Evolutionary conservation across 2,888 invertebrate genomes (phyloP).

Genomic region (Drosophila ochracea): DNA sequence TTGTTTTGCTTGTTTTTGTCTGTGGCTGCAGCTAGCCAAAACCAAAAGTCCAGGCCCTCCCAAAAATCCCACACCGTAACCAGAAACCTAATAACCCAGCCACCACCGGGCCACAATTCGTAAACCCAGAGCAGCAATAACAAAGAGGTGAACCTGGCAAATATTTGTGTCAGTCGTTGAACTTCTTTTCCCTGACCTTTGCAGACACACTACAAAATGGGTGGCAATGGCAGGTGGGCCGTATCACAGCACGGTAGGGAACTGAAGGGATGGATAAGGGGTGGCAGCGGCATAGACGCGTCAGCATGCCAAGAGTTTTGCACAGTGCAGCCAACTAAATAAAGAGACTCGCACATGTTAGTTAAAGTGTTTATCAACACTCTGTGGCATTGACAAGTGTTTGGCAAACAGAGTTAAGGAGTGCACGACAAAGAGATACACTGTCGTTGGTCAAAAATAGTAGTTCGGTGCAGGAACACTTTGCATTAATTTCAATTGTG

Average conservation of each 20-base stretch:
- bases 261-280: not conserved
- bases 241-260: not conserved
- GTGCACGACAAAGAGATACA: not conserved
- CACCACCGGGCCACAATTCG: not conserved
- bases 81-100: slow-evolving; percentile 2
- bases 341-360: slow-evolving; percentile 19
- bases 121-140: slow-evolving; percentile 47
- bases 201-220: slow-evolving; percentile 27
- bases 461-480: not conserved
- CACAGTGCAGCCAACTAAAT: slow-evolving; percentile 43
- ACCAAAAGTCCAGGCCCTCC: slow-evolving; percentile 9
- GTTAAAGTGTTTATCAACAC: slow-evolving; percentile 48
- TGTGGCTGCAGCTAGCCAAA: slow-evolving; percentile 48
- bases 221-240: slow-evolving; percentile 5
- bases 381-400: slow-evolving; percentile 38
- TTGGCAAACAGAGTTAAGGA: slow-evolving; percentile 9
- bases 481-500: not conserved
- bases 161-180: slow-evolving; percentile 79
- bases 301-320: slow-evolving; percentile 45
- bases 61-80: not conserved
- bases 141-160: slow-evolving; percentile 56
- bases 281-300: slow-evolving; percentile 31
- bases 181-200: slow-evolving; percentile 64
- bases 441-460: not conserved
- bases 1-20: slow-evolving; percentile 46